Evolutionary conservation across 64 coral and sea anemone genomes (phyloP).

Genomic region (Porites lutea): DNA sequence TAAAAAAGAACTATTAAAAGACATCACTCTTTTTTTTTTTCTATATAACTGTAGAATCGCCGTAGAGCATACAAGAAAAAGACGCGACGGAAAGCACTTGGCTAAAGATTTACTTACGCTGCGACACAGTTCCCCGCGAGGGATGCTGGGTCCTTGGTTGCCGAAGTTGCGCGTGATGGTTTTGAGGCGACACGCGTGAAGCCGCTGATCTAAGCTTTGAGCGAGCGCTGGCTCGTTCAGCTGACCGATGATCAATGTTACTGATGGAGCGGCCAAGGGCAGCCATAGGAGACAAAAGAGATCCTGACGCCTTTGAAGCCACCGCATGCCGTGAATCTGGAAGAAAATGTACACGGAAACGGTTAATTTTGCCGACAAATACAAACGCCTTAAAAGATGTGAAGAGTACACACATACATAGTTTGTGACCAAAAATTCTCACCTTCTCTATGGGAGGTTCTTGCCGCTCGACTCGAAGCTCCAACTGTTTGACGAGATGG

Average conservation of each 20-base stretch:
- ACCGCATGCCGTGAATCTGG: constrained; percentile 56
- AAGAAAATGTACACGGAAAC: background rate
- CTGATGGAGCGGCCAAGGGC: constrained; percentile 72
- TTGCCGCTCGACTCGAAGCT: constrained; percentile 47
- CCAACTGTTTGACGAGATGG: constrained; percentile 69
- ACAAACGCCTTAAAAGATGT: background rate
- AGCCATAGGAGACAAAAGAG: constrained; percentile 59
- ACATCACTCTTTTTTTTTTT: no score
- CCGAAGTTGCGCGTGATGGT: constrained; percentile 5
- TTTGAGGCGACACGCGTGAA: constrained; percentile 26
- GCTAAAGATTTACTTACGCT: constrained; percentile 62
- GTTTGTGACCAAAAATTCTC: background rate
- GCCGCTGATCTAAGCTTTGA: constrained; percentile 56
- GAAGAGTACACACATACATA: background rate
- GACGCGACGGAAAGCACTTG: no score
- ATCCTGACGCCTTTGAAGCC: constrained; percentile 38
- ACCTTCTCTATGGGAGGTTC: constrained; percentile 73
- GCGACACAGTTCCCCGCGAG: constrained; percentile 71
- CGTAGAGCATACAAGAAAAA: no score
- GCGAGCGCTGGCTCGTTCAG: constrained; percentile 69
- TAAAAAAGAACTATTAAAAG: no score
- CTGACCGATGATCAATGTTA: constrained; percentile 74
- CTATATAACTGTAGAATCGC: no score
- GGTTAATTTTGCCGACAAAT: background rate
- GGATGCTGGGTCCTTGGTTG: constrained; percentile 38